Percentiles rank a stretch among this genome's conserved stretches.
Evolutionary conservation across 1,140 invertebrate genomes (phyloP).

Genomic region (Mizuhopecten yessoensis): DNA sequence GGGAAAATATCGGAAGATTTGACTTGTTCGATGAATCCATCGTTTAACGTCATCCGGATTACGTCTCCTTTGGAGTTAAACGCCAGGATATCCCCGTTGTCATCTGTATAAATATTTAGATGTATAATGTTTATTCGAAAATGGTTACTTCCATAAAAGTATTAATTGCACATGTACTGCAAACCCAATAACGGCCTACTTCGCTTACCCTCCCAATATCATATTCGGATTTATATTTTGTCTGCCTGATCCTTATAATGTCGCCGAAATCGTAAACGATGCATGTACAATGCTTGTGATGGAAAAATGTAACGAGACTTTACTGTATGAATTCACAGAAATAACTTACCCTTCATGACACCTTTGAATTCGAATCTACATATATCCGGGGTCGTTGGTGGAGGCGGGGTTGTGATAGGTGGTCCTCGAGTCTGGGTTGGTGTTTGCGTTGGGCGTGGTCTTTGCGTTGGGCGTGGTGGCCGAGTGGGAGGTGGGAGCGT

Average conservation of each 20-base stretch:
- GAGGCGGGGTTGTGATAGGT: neutral
- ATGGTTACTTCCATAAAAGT: too few relatives aligned
- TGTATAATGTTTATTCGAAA: too few relatives aligned
- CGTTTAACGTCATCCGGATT: neutral
- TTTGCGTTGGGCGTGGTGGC: neutral
- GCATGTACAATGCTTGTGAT: too few relatives aligned
- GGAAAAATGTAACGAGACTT: too few relatives aligned
- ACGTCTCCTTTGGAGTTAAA: neutral
- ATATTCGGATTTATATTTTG: too few relatives aligned
- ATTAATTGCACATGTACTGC: too few relatives aligned
- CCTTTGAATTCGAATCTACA: constrained; percentile 24
- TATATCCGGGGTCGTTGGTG: neutral
- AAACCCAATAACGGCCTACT: too few relatives aligned
- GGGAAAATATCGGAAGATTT: constrained; percentile 12
- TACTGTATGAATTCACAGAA: too few relatives aligned
- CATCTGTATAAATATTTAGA: neutral
- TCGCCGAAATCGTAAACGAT: too few relatives aligned
- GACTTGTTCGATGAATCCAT: neutral
- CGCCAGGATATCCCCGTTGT: neutral
- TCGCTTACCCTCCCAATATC: too few relatives aligned
- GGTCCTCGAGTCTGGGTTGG: neutral
- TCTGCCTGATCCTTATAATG: too few relatives aligned
- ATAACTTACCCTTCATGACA: neutral
- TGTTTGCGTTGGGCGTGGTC: neutral
- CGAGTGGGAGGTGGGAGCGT: neutral